phyloP scores from a whole-genome alignment of 2,888 invertebrate genomes.

The Nycteola revayana region DNA sequence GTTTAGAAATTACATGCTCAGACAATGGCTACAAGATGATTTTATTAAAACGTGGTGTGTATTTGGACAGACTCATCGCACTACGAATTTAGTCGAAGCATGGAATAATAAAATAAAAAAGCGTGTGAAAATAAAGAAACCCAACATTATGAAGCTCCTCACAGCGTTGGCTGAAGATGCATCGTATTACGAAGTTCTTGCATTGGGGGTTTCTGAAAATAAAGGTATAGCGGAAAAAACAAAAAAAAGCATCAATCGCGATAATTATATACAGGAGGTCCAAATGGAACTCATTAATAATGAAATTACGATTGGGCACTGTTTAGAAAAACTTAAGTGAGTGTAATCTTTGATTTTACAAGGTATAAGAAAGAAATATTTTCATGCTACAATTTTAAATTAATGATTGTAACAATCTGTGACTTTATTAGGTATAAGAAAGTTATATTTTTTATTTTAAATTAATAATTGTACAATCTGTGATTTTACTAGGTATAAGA shows the following conservation, averaged over 20 bases:
- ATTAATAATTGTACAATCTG: not conserved
- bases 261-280: constrained; percentile 9
- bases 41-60: constrained; percentile 11
- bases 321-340: constrained; percentile 7
- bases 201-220: constrained; percentile 8
- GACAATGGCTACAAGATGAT: constrained; percentile 10
- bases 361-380: constrained; percentile 7
- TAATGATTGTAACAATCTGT: not conserved
- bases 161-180: constrained; percentile 11
- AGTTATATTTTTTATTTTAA: constrained; percentile 1
- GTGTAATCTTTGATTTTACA: constrained; percentile 8
- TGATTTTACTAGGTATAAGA: not conserved
- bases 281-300: constrained; percentile 8
- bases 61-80: constrained; percentile 6
- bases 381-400: constrained; percentile 2
- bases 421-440: not conserved
- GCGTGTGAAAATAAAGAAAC: constrained; percentile 9
- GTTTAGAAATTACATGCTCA: constrained; percentile 11
- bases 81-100: constrained; percentile 9
- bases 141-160: constrained; percentile 12
- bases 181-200: constrained; percentile 12
- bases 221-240: constrained; percentile 7
- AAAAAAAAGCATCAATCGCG: constrained; percentile 8
- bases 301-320: constrained; percentile 9
- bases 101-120: constrained; percentile 8